These are phyloP conservation scores for Temnothorax longispinosus DNA, from an alignment of 1,140 invertebrate genomes.

Conservation along the genomic window DNA sequence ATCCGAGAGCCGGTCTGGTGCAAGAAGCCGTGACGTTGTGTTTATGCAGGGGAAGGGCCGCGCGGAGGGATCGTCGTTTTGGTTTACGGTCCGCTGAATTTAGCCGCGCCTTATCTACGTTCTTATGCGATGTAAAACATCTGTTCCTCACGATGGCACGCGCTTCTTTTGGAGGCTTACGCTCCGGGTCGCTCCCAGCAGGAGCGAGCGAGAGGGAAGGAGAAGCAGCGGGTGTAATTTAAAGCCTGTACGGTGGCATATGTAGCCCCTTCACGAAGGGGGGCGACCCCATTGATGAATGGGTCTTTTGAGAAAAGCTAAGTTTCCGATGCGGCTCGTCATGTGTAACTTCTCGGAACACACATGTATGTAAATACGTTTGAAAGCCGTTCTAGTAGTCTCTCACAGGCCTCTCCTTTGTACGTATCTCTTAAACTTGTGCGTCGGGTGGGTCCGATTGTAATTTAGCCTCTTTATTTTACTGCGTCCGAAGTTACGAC, in stretches of 20 bases:
- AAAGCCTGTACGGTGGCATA: constrained; percentile 25
- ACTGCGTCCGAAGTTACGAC: not conserved
- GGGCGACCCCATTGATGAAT: constrained; percentile 36
- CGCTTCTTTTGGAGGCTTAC: constrained; percentile 51
- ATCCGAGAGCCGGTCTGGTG: constrained; percentile 34
- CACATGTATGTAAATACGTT: not conserved
- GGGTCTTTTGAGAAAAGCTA: constrained; percentile 32
- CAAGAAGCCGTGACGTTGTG: constrained; percentile 77
- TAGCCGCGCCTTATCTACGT: constrained; percentile 79
- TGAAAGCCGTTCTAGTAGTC: constrained; percentile 19
- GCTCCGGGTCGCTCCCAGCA: constrained; percentile 27
- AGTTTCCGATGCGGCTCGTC: constrained; percentile 11
- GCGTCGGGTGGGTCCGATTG: not conserved
- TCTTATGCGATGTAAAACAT: constrained; percentile 67
- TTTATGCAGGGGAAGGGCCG: constrained; percentile 60
- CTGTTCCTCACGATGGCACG: constrained; percentile 55
- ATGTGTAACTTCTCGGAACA: constrained; percentile 14
- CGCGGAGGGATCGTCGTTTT: constrained; percentile 77
- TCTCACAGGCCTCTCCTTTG: constrained; percentile 3
- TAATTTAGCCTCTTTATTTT: constrained; percentile 20
- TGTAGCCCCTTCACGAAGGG: not conserved
- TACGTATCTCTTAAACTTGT: not conserved
- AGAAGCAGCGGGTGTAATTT: constrained; percentile 37
- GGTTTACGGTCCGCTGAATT: constrained; percentile 80
- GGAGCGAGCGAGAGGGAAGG: not conserved